These are phyloP conservation scores for Plemyria rubiginata DNA, from an alignment of 2,888 invertebrate genomes.

Conservation along the genomic window DNA sequence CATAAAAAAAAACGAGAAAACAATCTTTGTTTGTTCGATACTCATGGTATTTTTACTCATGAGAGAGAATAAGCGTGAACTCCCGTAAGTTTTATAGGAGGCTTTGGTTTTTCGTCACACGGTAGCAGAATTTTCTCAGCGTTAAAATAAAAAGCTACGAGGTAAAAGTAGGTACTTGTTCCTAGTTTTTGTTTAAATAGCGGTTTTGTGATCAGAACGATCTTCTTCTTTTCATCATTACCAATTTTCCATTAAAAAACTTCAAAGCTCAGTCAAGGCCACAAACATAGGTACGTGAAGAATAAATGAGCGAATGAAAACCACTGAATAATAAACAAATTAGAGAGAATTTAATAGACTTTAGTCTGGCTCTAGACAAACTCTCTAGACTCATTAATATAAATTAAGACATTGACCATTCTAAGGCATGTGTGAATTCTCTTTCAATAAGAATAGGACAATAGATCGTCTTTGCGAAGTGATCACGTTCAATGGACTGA, in stretches of 20 bases:
- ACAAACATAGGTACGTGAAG: background rate
- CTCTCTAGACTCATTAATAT: conserved; percentile 13
- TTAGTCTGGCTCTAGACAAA: background rate
- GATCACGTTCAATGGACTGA: conserved; percentile 26
- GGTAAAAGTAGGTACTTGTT: too few species aligned
- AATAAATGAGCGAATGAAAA: background rate
- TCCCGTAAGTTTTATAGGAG: too few species aligned
- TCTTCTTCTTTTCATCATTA: too few species aligned
- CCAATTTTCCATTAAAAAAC: background rate
- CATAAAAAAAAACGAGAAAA: background rate
- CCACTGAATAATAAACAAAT: background rate
- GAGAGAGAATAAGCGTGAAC: too few species aligned
- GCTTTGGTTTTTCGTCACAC: too few species aligned
- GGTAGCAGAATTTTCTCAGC: too few species aligned
- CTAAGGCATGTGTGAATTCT: conserved; percentile 8
- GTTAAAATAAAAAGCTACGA: too few species aligned
- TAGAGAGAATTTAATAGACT: background rate
- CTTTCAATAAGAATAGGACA: conserved; percentile 19
- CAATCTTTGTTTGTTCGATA: too few species aligned
- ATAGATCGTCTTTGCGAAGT: conserved; percentile 16
- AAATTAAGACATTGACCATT: conserved; percentile 9
- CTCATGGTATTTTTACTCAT: too few species aligned
- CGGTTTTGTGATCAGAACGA: too few species aligned
- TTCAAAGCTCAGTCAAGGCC: background rate
- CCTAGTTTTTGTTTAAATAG: too few species aligned